Percentiles rank a stretch among this genome's conserved stretches.
phyloP scores from a whole-genome alignment of 64 coral and sea anemone genomes.

The Stichodactyla mertensii region DNA sequence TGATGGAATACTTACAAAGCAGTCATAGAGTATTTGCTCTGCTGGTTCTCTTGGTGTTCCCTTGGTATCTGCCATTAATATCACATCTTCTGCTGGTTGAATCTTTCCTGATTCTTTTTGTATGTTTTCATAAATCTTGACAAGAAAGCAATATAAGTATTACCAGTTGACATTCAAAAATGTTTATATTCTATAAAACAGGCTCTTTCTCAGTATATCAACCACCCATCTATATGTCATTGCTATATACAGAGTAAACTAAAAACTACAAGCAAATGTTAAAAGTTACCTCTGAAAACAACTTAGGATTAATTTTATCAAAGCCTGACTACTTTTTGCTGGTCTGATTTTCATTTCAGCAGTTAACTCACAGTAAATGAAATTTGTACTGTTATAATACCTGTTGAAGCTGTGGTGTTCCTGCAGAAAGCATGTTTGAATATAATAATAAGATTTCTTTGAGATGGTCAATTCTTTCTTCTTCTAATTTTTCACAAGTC shows the following conservation, averaged over 20 bases:
- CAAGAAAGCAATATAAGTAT: not conserved
- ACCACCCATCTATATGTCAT: too few species aligned
- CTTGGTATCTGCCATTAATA: constrained; percentile 48
- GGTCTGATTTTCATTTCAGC: too few species aligned
- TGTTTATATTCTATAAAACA: too few species aligned
- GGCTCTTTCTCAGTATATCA: too few species aligned
- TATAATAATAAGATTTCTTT: constrained; percentile 76
- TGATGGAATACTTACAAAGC: constrained; percentile 65
- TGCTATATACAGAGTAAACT: too few species aligned
- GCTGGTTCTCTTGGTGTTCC: constrained; percentile 64
- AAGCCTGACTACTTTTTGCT: too few species aligned
- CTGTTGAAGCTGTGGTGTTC: constrained; percentile 77
- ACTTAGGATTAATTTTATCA: too few species aligned
- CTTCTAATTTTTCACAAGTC: constrained; percentile 90
- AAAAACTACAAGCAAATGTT: too few species aligned
- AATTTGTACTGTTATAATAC: constrained; percentile 15
- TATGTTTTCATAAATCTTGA: constrained; percentile 72
- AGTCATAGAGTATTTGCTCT: constrained; percentile 80
- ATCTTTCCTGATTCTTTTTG: constrained; percentile 58
- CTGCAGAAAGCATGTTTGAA: constrained; percentile 65
- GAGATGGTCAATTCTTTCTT: constrained; percentile 71
- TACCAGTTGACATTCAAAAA: too few species aligned
- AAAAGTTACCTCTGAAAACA: too few species aligned
- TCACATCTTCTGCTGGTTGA: constrained; percentile 60
- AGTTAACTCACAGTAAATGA: not conserved